A percentile compares a stretch with the other conserved stretches of the same genome.
Conservation (phyloP, 2,888 invertebrate genomes). For the Seira musarum region DNA sequence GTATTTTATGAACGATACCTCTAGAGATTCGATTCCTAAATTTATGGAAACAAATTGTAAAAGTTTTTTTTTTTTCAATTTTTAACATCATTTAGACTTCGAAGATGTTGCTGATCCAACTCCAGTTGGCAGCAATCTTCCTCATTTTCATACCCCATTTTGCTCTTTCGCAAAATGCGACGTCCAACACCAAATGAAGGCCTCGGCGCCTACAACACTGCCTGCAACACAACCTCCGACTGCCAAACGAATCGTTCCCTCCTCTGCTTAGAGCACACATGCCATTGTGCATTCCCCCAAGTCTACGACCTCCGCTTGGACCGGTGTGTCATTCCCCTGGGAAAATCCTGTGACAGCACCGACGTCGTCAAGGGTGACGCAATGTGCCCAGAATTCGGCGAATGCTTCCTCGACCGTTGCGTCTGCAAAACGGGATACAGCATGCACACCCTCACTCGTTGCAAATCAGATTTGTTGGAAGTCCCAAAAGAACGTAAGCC, state of each 20-base stretch:
- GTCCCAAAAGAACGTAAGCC: constrained; percentile 31
- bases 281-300: constrained; percentile 33
- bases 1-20: too few relatives aligned
- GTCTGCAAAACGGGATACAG: constrained; percentile 53
- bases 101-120: constrained; percentile 29
- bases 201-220: constrained; percentile 22
- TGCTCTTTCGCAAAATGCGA: constrained; percentile 1
- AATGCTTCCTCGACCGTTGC: constrained; percentile 47
- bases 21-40: too few relatives aligned
- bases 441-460: constrained; percentile 51
- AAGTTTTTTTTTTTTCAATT: not conserved
- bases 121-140: constrained; percentile 22
- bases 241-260: constrained; percentile 45
- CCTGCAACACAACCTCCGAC: constrained; percentile 38
- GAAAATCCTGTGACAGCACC: constrained; percentile 38
- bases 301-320: constrained; percentile 36
- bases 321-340: constrained; percentile 42
- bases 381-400: constrained; percentile 50
- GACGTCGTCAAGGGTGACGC: not conserved
- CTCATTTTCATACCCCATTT: not conserved
- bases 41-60: not conserved
- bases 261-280: constrained; percentile 39
- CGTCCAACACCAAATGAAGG: not conserved
- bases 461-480: constrained; percentile 37
- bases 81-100: constrained; percentile 3